Evolutionary conservation across 2,888 invertebrate species (phyloP).

Genomic region (Acanthopleura granulata): DNA sequence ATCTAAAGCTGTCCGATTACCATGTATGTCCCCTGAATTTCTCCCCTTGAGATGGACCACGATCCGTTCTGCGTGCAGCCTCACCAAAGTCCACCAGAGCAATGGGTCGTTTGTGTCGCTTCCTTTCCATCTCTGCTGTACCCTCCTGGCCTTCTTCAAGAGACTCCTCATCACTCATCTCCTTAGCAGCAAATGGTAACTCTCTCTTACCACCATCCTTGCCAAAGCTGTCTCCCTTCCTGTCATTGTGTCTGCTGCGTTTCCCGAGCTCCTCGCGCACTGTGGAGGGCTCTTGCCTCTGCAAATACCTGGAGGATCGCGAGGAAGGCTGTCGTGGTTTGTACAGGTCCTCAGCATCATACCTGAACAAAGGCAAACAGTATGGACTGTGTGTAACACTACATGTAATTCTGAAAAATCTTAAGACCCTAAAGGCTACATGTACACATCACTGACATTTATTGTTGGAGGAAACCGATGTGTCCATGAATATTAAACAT

Average conservation of each 20-base stretch:
- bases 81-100: conserved; percentile 10
- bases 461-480: too few species aligned
- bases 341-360: conserved; percentile 16
- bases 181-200: conserved; percentile 11
- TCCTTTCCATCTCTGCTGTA: neutral
- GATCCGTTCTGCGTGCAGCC: conserved; percentile 1
- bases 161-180: neutral
- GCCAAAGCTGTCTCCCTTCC: neutral
- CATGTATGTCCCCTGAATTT: conserved; percentile 3
- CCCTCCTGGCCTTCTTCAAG: neutral
- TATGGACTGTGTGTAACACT: too few species aligned
- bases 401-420: too few species aligned
- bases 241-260: neutral
- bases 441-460: too few species aligned
- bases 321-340: conserved; percentile 1
- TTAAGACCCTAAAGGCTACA: too few species aligned
- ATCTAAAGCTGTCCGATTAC: neutral
- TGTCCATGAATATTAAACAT: too few species aligned
- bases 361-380: neutral
- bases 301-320: neutral
- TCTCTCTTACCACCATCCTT: neutral
- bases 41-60: neutral
- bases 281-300: neutral
- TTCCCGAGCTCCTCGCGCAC: neutral
- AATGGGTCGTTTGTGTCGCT: neutral